Conservation (phyloP, 2,888 invertebrate genomes). For the Cheilosia vulpina region DNA sequence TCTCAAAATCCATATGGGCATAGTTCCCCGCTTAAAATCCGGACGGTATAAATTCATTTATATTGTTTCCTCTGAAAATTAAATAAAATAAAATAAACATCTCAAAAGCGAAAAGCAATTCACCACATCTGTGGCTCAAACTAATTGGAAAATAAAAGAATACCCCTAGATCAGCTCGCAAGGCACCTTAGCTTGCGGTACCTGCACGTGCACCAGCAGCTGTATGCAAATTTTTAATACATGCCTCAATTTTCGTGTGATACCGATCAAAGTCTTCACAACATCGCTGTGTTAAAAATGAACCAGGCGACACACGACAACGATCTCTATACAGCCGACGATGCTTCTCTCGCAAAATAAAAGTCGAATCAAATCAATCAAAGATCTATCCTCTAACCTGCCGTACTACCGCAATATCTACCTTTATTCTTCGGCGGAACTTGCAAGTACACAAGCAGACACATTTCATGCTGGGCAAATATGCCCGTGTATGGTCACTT, state of each 20-base stretch:
- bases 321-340: neutral
- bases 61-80: too few relatives aligned
- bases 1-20: too few relatives aligned
- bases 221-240: constrained; percentile 6
- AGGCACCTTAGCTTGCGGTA: neutral
- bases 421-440: constrained; percentile 6
- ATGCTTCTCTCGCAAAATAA: neutral
- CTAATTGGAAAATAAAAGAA: too few relatives aligned
- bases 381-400: neutral
- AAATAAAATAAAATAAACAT: too few relatives aligned
- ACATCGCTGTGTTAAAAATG: constrained; percentile 15
- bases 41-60: too few relatives aligned
- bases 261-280: constrained; percentile 25
- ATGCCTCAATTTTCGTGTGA: constrained; percentile 30
- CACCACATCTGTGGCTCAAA: too few relatives aligned
- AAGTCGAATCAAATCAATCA: neutral
- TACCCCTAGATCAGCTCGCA: neutral
- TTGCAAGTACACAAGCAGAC: constrained; percentile 26
- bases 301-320: neutral
- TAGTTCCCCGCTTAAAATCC: too few relatives aligned
- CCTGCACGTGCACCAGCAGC: constrained; percentile 11
- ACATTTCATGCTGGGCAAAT: constrained; percentile 14
- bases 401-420: constrained; percentile 17
- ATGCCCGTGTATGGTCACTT: neutral
- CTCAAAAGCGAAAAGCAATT: too few relatives aligned